Conservation (phyloP, 2,888 invertebrate species). For the Pedicia rivosa region DNA sequence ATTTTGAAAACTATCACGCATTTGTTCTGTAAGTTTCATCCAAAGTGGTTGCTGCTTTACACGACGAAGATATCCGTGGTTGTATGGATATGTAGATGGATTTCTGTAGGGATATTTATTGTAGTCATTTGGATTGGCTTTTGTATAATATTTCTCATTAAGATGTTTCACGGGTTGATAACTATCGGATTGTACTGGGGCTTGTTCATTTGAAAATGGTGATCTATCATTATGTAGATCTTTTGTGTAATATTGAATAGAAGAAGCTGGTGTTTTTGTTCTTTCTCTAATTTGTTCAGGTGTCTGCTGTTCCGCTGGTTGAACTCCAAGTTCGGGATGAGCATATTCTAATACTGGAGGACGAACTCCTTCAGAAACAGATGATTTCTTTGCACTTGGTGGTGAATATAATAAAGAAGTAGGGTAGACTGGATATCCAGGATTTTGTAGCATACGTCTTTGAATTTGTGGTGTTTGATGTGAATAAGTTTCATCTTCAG, state of each 20-base stretch:
- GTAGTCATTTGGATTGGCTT: conserved; percentile 27
- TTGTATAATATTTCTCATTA: conserved; percentile 14
- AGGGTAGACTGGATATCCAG: conserved; percentile 46
- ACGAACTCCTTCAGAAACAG: conserved; percentile 53
- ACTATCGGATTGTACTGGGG: not conserved
- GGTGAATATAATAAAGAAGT: conserved; percentile 48
- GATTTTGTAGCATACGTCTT: conserved; percentile 53
- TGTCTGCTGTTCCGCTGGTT: conserved; percentile 48
- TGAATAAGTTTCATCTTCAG: conserved; percentile 34
- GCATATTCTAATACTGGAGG: conserved; percentile 65
- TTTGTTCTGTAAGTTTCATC: conserved; percentile 54
- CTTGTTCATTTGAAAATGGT: conserved; percentile 8
- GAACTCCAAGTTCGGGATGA: conserved; percentile 62
- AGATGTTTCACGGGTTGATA: conserved; percentile 13
- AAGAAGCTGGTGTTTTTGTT: conserved; percentile 13
- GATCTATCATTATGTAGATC: conserved; percentile 21
- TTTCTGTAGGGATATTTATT: conserved; percentile 35
- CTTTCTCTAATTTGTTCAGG: conserved; percentile 22
- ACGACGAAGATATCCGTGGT: conserved; percentile 43
- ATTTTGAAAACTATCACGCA: conserved; percentile 53
- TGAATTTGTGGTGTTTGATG: conserved; percentile 40
- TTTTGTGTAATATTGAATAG: conserved; percentile 15
- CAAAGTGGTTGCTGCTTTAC: conserved; percentile 46
- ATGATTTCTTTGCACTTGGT: conserved; percentile 38
- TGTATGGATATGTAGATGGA: conserved; percentile 39